Evolutionary conservation across 2,113 vertebrate species (phyloP), one percentile per base, ranked within the genome.

Genomic region (Pelecanus crispus): DNA sequence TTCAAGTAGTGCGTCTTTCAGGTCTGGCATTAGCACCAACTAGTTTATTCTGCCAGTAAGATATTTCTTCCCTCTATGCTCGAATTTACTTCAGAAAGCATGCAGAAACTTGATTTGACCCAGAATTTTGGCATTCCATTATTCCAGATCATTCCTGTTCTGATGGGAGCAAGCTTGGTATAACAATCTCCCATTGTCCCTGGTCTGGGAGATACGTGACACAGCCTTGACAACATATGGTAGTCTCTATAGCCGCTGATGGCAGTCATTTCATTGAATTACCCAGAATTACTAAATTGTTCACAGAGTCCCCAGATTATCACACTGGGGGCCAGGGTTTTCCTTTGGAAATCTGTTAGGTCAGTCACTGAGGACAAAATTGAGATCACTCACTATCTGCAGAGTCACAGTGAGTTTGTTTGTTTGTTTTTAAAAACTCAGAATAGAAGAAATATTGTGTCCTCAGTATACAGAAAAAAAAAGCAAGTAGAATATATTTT

Each of bases 191-290:
- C 82, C 62, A 31, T 85, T 95, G 78, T 92, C 45, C 73, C 36
- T 90, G 62, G 58, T 61, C 56, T 88, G 74, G 59, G 26, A 74
- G 70, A 16, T 85, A 32, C 0, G 3, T 94, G 88, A 59, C 85
- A 87, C 50, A 89, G 81, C 83, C 84, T 86, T 96, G 92, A 78
- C 81, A 86, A 36, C 45, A 42, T 61, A 44, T 31, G 34, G 29
- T 31, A 47, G 5, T 71, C 52, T 80, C 62, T 68, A 6, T 47
- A 55, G 55, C 42, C 58, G 36, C 17, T 31, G 44, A 31, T 87
- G 70, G 66, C 58, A 88, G 56, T 36, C 1, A 75, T 81, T 71
- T 58, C 15, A 67, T 5, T 74, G 52, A 81, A 71, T 87, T 91
- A 50, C 13, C 50, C 73, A 42, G 78, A 89, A 81, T 58, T 56